Base-by-base conservation (phyloP, 2,797 vertebrate species). In the Gymnothorax javanicus region DNA sequence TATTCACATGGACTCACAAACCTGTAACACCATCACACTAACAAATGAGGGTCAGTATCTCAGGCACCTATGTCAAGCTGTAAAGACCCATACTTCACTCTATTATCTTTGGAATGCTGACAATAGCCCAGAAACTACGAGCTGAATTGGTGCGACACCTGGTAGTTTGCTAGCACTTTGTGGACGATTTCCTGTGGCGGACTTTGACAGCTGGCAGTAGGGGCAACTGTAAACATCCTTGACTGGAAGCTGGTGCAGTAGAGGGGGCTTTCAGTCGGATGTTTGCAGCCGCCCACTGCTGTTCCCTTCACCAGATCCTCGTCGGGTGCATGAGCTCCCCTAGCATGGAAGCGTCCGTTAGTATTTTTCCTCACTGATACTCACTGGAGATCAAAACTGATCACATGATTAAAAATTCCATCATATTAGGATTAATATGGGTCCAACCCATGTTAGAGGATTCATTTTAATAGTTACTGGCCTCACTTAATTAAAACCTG, bases 201-300 rank as follows among this genome's bases (percentile, higher is more conserved):
- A 67, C 23, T 27, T 43, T 33, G 88, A 59, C 57, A 86, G 91
- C 93, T 99, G 98, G 97, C 97, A 97, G 97, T 97, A 93, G 43
- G 95, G 97, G 98, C 97, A 95, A 95, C 97, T 99, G 98, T 99
- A 99, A 99, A 99, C 98, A 99, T 98, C 98, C 98, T 99, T 98
- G 98, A 99, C 98, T 99, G 98, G 97, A 99, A 99, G 98, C 98
- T 99, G 96, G 96, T 97, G 93, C 95, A 95, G 82, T 92, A 93
- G 93, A 95, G 93, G 89, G 96, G 95, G 98, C 98, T 99, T 99
- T 99, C 98, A 99, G 98, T 99, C 98, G 96, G 98, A 99, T 99
- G 98, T 99, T 99, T 99, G 97, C 98, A 98, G 97, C 97, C 98
- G 98, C 98, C 96, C 93, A 96, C 97, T 99, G 98, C 95, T 97